Conservation (phyloP, 2,888 invertebrate species). For the Hyposoter dolosus region DNA sequence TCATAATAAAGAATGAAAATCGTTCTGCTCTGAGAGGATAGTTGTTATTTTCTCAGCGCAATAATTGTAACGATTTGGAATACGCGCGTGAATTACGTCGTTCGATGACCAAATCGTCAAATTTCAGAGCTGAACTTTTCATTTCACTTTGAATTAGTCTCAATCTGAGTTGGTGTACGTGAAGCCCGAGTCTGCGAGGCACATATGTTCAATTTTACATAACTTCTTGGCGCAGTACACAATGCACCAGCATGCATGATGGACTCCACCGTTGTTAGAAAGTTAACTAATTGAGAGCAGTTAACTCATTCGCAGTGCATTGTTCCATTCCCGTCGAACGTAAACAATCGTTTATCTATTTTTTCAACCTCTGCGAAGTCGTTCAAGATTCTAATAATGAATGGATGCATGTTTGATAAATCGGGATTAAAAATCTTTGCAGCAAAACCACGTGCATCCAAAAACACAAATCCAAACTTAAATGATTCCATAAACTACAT, state of each 20-base stretch:
- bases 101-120: constrained; percentile 16
- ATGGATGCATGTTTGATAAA: not conserved
- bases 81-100: not conserved
- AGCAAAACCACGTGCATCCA: not conserved
- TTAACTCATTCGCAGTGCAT: constrained; percentile 49
- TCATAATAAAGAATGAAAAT: not conserved
- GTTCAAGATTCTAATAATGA: not conserved
- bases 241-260: constrained; percentile 5
- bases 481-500: not conserved
- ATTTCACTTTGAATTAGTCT: constrained; percentile 9
- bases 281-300: constrained; percentile 62
- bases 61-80: constrained; percentile 29
- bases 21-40: too few relatives aligned
- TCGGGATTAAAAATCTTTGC: not conserved
- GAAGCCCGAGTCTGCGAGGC: constrained; percentile 23
- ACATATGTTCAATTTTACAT: constrained; percentile 60
- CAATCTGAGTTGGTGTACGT: constrained; percentile 43
- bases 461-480: not conserved
- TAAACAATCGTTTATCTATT: constrained; percentile 57
- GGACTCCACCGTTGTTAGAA: constrained; percentile 44
- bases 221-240: constrained; percentile 34
- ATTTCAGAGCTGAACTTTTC: constrained; percentile 38
- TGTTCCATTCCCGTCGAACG: constrained; percentile 58
- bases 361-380: not conserved
- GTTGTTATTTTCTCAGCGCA: not conserved